phyloP scores from a whole-genome alignment of 64 coral and sea anemone genomes.

The Pocillopora verrucosa region DNA sequence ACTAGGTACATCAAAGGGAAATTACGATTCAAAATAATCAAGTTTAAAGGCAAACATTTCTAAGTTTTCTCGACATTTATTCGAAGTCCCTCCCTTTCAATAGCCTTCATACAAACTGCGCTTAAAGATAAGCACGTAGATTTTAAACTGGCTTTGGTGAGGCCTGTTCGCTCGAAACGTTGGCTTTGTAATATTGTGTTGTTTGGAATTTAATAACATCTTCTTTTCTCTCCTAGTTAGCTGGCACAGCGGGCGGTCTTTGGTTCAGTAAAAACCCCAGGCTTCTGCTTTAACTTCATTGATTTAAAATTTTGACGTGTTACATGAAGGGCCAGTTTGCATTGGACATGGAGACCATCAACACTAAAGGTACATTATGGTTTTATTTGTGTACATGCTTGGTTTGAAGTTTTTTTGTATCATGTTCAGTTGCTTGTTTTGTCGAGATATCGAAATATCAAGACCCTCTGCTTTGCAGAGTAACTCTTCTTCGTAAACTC shows the following conservation, averaged over 20 bases:
- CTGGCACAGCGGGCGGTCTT: neutral
- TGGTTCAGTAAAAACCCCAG: neutral
- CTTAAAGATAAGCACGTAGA: neutral
- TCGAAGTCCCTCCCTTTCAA: neutral
- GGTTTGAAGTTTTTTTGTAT: neutral
- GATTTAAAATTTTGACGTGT: neutral
- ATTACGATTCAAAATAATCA: neutral
- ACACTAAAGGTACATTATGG: conserved; percentile 1
- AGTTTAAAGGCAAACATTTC: neutral
- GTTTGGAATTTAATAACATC: conserved; percentile 21
- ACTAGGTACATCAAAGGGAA: neutral
- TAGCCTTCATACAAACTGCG: too few species aligned
- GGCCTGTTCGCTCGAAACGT: neutral
- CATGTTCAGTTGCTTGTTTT: neutral
- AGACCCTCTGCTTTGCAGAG: conserved; percentile 11
- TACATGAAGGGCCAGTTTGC: conserved; percentile 30
- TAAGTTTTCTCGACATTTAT: neutral
- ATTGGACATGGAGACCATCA: conserved; percentile 1
- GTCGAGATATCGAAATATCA: neutral
- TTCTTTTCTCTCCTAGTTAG: conserved; percentile 16
- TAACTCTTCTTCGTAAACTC: neutral
- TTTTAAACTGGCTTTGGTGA: neutral
- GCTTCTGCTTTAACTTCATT: neutral
- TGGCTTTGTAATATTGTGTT: neutral
- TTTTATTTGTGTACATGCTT: neutral